Evolutionary conservation across 2,888 invertebrate species (phyloP).

Genomic region (Acanthosepion pharaonis): DNA sequence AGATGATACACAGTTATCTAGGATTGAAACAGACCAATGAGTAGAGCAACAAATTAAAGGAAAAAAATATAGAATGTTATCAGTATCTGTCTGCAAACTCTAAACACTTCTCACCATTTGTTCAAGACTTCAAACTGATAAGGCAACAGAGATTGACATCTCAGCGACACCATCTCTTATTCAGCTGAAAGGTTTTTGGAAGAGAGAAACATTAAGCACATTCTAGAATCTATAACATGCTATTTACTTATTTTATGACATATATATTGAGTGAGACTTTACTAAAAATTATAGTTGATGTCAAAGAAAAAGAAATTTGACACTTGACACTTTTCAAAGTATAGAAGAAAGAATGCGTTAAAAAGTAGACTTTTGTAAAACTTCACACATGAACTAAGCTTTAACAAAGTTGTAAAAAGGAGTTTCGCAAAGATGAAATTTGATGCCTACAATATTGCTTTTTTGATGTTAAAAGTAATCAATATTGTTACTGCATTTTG

Average conservation of each 20-base stretch:
- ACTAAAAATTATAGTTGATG: no score
- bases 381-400: no score
- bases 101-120: neutral
- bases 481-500: no score
- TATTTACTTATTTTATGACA: neutral
- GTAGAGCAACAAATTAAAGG: slow-evolving; percentile 4
- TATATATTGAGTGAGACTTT: no score
- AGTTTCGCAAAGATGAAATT: no score
- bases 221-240: neutral
- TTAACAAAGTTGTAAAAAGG: no score
- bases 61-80: neutral
- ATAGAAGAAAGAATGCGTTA: no score
- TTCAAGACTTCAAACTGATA: neutral
- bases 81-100: neutral
- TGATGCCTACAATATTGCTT: no score
- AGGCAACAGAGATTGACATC: neutral
- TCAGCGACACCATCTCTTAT: neutral
- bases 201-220: neutral
- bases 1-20: slow-evolving; percentile 33
- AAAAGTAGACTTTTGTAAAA: no score
- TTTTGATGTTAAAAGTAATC: no score
- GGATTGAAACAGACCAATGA: neutral
- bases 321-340: no score
- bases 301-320: no score
- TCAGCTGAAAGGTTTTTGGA: neutral